Evolutionary conservation across 2,113 vertebrate genomes (phyloP), one percentile per base, ranked within the genome.

Genomic region (Antennarius striatus): DNA sequence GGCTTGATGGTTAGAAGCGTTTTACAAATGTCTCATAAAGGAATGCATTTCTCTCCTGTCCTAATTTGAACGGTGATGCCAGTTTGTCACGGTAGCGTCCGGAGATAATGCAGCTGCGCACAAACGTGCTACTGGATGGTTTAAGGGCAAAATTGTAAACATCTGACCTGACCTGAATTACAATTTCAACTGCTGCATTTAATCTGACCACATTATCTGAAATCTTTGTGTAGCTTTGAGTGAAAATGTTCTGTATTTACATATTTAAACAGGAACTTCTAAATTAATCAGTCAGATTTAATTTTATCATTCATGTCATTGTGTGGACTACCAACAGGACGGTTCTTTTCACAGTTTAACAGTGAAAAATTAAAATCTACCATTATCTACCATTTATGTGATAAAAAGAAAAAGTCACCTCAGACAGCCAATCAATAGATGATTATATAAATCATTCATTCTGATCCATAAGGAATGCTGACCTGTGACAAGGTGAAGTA

Each of bases 1-100:
- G 63, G 74, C 74, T 79, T 86, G 63, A 87, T 87, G 39, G 68
- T 7, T 80, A 81, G 47, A 69, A 49, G 32, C 36, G 0, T 73
- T 69, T 39, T 65, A 62, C 75, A 84, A 86, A 84, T 70, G 80
- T 22, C 75, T 83, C 56, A 63, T 71, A 42, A 66, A 73, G 62
- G 47, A 74, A 82, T 55, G 59, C 16, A 43, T 73, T 73, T 57
- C 12, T 45, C 67, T 75, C 80, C 66, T 39, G 36, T 58, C 48
- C 67, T 77, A 80, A 66, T 39, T 29, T 61, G 71, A 81, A 83
- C 75, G 55, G 55, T 72, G 66, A 76, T 85, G 42, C 39, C 13
- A 16, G 29, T 39, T 30, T 42, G 58, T 78, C 56, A 53, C 45
- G 32, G 30, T 49, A 0, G 32, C 5, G 48, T 56, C 46, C 42